Conservation (phyloP, 2,888 invertebrate species). For the Drosophila longiperda region DNA sequence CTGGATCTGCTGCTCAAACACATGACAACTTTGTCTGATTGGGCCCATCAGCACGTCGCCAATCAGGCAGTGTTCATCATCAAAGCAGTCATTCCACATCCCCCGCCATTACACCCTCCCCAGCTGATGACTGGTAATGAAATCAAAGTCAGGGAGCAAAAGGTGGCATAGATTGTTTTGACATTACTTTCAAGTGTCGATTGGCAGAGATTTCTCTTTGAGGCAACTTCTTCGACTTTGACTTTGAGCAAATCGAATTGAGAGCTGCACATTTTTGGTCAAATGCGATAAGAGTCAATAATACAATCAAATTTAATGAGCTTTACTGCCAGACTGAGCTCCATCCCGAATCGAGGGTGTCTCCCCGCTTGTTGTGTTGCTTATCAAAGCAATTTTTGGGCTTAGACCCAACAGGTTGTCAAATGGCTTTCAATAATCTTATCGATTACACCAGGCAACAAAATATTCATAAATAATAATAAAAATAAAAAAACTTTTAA, state of each 20-base stretch:
- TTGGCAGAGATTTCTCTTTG: slow-evolving; percentile 57
- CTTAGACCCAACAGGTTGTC: slow-evolving; percentile 58
- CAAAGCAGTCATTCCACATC: slow-evolving; percentile 7
- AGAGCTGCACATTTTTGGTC: slow-evolving; percentile 53
- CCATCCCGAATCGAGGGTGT: slow-evolving; percentile 34
- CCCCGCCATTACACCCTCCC: no score
- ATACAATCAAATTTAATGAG: slow-evolving; percentile 77
- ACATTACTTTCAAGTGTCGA: slow-evolving; percentile 78
- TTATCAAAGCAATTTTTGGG: slow-evolving; percentile 60
- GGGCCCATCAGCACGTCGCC: slow-evolving; percentile 72
- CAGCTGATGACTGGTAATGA: slow-evolving; percentile 40
- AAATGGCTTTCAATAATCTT: slow-evolving; percentile 43
- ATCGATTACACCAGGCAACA: slow-evolving; percentile 53
- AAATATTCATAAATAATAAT: not conserved
- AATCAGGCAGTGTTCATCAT: slow-evolving; percentile 54
- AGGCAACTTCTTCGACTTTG: slow-evolving; percentile 19
- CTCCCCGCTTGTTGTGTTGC: slow-evolving; percentile 24
- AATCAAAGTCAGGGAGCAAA: slow-evolving; percentile 57
- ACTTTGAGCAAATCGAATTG: slow-evolving; percentile 65
- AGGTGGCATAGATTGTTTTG: slow-evolving; percentile 73
- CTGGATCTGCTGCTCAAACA: slow-evolving; percentile 19
- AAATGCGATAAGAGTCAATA: slow-evolving; percentile 76
- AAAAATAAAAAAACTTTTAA: not conserved
- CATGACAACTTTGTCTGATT: slow-evolving; percentile 67
- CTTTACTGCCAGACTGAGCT: slow-evolving; percentile 43